Percentiles rank a stretch among this genome's conserved stretches.
Conservation (phyloP, 2,797 vertebrate genomes). For the Limosa lapponica region DNA sequence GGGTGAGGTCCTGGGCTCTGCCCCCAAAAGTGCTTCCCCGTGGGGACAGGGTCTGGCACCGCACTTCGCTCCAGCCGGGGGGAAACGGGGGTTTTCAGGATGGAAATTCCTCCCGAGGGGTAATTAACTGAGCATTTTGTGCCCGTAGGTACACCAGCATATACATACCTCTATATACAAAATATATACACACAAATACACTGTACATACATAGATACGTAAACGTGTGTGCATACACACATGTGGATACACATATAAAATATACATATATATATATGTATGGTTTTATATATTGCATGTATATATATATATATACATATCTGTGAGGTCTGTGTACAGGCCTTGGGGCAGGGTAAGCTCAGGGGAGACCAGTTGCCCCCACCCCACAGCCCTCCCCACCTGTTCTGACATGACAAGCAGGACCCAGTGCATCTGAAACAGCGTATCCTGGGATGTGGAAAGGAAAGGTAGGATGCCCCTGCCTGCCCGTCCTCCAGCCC, state of each 20-base stretch:
- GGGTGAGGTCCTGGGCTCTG: neutral
- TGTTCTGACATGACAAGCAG: neutral
- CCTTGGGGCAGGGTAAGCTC: neutral
- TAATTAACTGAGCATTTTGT: neutral
- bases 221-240: neutral
- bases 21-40: neutral
- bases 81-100: fast-evolving
- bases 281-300: neutral
- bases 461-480: neutral
- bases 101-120: neutral
- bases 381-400: neutral
- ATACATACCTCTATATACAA: neutral
- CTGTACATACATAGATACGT: fast-evolving
- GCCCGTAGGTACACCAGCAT: neutral
- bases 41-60: fast-evolving
- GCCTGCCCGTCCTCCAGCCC: neutral
- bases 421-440: neutral
- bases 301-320: fast-evolving
- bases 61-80: fast-evolving
- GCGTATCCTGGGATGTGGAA: neutral
- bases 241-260: neutral
- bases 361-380: neutral
- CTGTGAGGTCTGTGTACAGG: neutral
- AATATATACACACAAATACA: neutral
- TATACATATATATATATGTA: fast-evolving